Percentiles rank a stretch among this genome's conserved stretches.
These are phyloP conservation scores for Syrphus vitripennis DNA, from an alignment of 2,888 invertebrate species.

Conservation along the genomic window DNA sequence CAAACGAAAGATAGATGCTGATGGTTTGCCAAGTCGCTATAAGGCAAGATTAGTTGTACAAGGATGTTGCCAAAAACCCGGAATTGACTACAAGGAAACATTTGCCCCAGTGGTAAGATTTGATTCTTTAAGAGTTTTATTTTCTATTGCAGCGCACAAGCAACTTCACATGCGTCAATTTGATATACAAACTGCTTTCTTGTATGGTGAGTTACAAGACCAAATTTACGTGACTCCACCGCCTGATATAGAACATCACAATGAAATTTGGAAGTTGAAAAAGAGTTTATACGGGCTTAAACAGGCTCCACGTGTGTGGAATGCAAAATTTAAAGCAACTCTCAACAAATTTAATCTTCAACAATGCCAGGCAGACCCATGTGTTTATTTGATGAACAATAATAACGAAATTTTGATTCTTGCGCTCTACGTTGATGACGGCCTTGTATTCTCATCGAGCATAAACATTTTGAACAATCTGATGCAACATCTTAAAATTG, in stretches of 20 bases:
- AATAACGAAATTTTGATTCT: no score
- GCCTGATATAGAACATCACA: no score
- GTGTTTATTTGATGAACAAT: background rate
- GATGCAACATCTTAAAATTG: background rate
- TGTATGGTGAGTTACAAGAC: background rate
- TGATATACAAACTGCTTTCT: constrained; percentile 25
- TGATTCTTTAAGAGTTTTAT: background rate
- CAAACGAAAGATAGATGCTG: background rate
- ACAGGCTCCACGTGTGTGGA: no score
- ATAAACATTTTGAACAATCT: background rate
- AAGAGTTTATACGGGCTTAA: background rate
- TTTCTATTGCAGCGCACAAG: background rate
- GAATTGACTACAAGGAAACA: background rate
- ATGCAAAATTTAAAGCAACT: no score
- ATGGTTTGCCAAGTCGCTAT: background rate
- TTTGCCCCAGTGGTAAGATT: background rate
- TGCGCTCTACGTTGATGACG: background rate
- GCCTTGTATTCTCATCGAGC: background rate
- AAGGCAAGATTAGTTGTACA: background rate
- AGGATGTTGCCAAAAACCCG: background rate
- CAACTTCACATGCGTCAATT: constrained; percentile 10
- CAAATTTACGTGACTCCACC: background rate
- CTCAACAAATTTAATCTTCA: background rate
- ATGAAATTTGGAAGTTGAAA: no score
- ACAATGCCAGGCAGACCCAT: background rate